Percentiles rank a stretch among this genome's conserved stretches.
These are phyloP conservation scores for Meloe dianella DNA, from an alignment of 2,888 invertebrate species.

Conservation along the genomic window DNA sequence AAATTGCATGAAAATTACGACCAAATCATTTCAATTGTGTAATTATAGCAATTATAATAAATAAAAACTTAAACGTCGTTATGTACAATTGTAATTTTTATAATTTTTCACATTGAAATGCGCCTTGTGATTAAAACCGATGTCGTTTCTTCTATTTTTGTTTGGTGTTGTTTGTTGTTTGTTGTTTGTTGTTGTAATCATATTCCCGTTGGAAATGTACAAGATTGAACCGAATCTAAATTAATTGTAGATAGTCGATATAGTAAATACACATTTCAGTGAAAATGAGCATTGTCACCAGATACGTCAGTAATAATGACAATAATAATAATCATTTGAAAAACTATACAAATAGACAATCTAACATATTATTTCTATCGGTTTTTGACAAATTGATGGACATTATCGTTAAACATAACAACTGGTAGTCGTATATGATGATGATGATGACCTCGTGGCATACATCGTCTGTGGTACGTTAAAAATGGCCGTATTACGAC, in stretches of 20 bases:
- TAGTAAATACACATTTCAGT: neutral
- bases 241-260: no score
- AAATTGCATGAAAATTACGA: neutral
- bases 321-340: no score
- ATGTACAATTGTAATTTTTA: no score
- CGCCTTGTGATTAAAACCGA: neutral
- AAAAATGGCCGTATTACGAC: conserved; percentile 30
- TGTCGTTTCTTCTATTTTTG: neutral
- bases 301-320: neutral
- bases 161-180: neutral
- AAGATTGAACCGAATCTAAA: no score
- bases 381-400: conserved; percentile 29
- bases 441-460: conserved; percentile 39
- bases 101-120: no score
- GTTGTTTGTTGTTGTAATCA: neutral
- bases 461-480: conserved; percentile 33
- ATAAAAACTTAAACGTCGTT: neutral
- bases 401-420: conserved; percentile 19
- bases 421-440: conserved; percentile 27
- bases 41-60: neutral
- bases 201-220: neutral
- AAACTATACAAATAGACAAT: no score
- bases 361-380: no score
- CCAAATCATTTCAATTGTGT: neutral
- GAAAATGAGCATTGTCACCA: no score